Base-by-base conservation (phyloP, 53 echinoderm and acorn worm species). In the Paracentrotus lividus region DNA sequence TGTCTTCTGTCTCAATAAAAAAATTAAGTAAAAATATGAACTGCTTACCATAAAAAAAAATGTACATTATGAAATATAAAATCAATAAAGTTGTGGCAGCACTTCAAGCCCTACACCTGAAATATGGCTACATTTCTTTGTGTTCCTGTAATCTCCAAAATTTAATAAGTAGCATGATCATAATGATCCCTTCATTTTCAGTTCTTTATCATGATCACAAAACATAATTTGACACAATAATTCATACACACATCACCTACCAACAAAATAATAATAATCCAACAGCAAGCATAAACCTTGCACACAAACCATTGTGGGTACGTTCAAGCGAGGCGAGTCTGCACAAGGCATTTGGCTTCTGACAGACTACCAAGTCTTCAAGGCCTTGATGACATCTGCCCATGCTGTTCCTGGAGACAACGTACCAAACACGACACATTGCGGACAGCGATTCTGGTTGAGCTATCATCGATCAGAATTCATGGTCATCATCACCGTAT, bases 401-500 rank as follows among this genome's bases (percentile, higher is more conserved):
- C 56, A 56, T 13, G 20, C 56, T 14, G 56, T 10, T 56, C 3
- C 0, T 56, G 56, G 15, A 56, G 18, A 14, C 21, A 16, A 3
- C 21, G 2, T 2, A 56, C 56, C 52, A 52, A 1, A n/a, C n/a
- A n/a, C n/a, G n/a, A n/a, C n/a, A n/a, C n/a, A n/a, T n/a, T n/a
- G n/a, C n/a, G n/a, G n/a, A n/a, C n/a, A n/a, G n/a, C n/a, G n/a
- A n/a, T n/a, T 26, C 60, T 24, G 24, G 27, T 26, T 64, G 26
- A 4, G 64, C 26, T 29, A 64, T 64, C 27, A 13, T 72, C 3
- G 0, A 40, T 88, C 56, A 88, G 38, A 88, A 55, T 20, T 95
- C 96, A 14, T 57, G 85, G 58, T 93, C 94, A 12, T 96, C 94
- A 18, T 90, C 95, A n/a, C 94, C 90, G 9, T 51, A 72, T 44